Evolutionary conservation across 1,140 invertebrate species (phyloP).

Genomic region (Drosophila subobscura): DNA sequence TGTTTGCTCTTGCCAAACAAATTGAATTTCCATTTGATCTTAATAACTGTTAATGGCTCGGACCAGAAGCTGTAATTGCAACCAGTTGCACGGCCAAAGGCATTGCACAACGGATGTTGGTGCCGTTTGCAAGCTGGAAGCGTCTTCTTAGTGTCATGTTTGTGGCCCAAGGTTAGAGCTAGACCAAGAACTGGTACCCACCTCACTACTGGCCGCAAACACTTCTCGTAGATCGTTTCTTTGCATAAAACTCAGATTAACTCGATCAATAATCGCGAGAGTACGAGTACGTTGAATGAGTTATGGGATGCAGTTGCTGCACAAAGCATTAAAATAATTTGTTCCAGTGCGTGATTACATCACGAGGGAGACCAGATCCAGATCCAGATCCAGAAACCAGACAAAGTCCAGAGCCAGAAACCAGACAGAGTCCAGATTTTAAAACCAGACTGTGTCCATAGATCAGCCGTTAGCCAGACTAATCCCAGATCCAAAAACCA

Average conservation of each 20-base stretch:
- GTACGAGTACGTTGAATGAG: slow-evolving; percentile 17
- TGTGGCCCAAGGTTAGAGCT: slow-evolving; percentile 59
- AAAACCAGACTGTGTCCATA: too few relatives aligned
- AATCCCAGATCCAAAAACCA: not conserved
- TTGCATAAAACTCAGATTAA: slow-evolving; percentile 61
- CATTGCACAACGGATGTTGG: slow-evolving; percentile 46
- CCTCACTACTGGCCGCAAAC: slow-evolving; percentile 29
- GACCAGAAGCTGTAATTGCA: slow-evolving; percentile 37
- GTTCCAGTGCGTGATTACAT: slow-evolving; percentile 45
- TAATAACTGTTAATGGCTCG: slow-evolving; percentile 64
- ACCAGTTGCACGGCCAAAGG: slow-evolving; percentile 18
- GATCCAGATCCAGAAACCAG: not conserved
- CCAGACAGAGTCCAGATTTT: too few relatives aligned
- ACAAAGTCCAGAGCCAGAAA: too few relatives aligned
- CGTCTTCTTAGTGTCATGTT: slow-evolving; percentile 58
- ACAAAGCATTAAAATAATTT: slow-evolving; percentile 45
- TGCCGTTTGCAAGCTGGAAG: slow-evolving; percentile 39
- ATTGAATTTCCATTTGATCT: slow-evolving; percentile 60
- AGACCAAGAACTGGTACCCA: slow-evolving; percentile 60
- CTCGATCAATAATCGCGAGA: slow-evolving; percentile 12
- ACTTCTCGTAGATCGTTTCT: slow-evolving; percentile 25
- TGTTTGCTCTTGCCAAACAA: slow-evolving; percentile 55
- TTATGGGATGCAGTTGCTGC: slow-evolving; percentile 52
- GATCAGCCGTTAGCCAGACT: too few relatives aligned
- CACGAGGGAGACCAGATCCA: slow-evolving; percentile 13